Base-by-base conservation (phyloP, 2,113 vertebrate genomes). In the Thamnaconus septentrionalis region DNA sequence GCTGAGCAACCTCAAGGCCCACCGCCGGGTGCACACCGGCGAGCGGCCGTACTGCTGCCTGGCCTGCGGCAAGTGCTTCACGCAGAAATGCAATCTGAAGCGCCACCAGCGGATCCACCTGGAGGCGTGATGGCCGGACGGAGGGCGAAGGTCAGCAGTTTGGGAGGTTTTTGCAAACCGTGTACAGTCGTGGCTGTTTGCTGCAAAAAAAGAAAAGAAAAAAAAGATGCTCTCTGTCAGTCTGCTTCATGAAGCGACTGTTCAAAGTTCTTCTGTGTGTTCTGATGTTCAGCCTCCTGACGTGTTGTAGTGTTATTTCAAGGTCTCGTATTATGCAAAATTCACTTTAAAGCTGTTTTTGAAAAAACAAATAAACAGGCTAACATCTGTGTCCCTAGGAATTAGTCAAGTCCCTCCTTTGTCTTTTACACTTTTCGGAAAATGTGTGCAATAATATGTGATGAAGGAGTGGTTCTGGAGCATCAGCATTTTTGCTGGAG, bases 51-150 rank as follows among this genome's bases (percentile, higher is more conserved):
- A 90, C 80, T 88, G 89, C 74, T 94, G 92, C 70, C 48, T 81
- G 39, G 86, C 90, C 11, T 94, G 93, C 1, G 91, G 93, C n/a
- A 93, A 93, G 60, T 80, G 88, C 58, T 94, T 93, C 71, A 91
- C 91, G 0, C 91, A 92, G 80, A 91, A 91, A 60, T 93, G 92
- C 49, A 92, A 93, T 75, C 78, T 94, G 39, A 91, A 87, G 53
- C 82, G 90, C 12, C 93, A 94, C 61, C 88, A 93, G 87, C 90
- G 91, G 69, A 90, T 93, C 66, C 92, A 93, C 57, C 43, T 86
- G 59, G 86, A 88, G 10, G 43, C 66, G 56, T 89, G 68, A 82
- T 48, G 50, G 39, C 6, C 1, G 44, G 60, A 44, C 41, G 18
- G 10, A 31, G 5, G 39, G 39, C 3, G 50, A 53, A 8, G n/a